phyloP scores from a whole-genome alignment of 35 echinoderm and acorn worm genomes.

The Patiria miniata region DNA sequence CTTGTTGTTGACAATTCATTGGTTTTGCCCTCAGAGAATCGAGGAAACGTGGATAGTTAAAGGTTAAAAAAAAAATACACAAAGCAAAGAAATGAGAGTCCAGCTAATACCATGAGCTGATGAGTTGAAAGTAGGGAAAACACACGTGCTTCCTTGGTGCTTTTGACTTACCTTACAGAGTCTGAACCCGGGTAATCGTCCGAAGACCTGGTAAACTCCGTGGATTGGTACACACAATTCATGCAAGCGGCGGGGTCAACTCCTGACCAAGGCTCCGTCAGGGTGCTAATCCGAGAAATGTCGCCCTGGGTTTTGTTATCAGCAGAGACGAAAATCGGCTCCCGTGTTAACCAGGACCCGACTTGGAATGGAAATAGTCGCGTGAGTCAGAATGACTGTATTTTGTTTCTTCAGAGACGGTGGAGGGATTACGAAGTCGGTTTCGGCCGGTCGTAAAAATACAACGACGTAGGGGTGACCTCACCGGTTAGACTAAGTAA shows the following conservation, averaged over 20 bases:
- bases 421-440: not conserved
- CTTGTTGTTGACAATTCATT: too few species aligned
- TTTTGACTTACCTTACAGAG: not conserved
- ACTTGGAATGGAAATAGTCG: slow-evolving; percentile 16
- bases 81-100: too few species aligned
- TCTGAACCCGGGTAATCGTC: not conserved
- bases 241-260: slow-evolving; percentile 13
- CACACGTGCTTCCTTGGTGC: not conserved
- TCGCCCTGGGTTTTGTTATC: not conserved
- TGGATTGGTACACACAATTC: slow-evolving; percentile 28
- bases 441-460: not conserved
- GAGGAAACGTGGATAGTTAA: too few species aligned
- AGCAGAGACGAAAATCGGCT: slow-evolving; percentile 2
- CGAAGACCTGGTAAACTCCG: slow-evolving; percentile 20
- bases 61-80: too few species aligned
- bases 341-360: not conserved
- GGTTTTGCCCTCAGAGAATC: too few species aligned
- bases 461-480: not conserved
- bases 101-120: too few species aligned
- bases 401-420: not conserved
- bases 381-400: slow-evolving; percentile 9
- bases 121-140: not conserved
- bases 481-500: slow-evolving; percentile 11
- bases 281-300: slow-evolving; percentile 22
- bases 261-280: slow-evolving; percentile 4